Conservation (phyloP, 2,888 invertebrate genomes). For the Oxytorus armatus region DNA sequence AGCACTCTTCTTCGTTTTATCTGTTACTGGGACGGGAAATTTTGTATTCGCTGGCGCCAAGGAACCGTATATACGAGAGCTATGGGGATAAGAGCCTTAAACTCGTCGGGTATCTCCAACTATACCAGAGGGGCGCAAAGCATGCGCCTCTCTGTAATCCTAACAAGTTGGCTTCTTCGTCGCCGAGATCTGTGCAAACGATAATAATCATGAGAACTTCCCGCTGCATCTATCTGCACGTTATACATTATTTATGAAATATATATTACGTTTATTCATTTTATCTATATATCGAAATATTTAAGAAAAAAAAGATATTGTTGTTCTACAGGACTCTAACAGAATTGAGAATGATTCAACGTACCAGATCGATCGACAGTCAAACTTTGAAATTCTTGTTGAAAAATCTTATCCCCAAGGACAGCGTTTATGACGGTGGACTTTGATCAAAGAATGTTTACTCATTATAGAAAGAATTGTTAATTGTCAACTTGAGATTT, state of each 20-base stretch:
- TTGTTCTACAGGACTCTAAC: no score
- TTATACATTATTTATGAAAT: conserved; percentile 9
- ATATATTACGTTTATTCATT: not conserved
- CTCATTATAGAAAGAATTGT: no score
- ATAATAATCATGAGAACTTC: conserved; percentile 31
- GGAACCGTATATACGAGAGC: not conserved
- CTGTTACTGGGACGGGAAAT: conserved; percentile 2
- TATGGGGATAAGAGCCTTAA: conserved; percentile 14
- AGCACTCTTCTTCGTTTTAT: conserved; percentile 8
- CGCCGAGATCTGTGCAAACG: conserved; percentile 14
- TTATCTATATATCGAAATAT: not conserved
- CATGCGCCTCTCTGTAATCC: conserved; percentile 31
- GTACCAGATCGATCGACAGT: no score
- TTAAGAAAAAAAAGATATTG: no score
- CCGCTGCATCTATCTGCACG: not conserved
- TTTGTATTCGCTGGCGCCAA: conserved; percentile 50
- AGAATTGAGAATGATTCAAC: no score
- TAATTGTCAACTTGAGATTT: no score
- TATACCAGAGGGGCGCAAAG: not conserved
- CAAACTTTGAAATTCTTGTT: no score
- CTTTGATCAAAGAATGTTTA: no score
- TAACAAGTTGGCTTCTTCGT: conserved; percentile 1
- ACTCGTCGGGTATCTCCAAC: conserved; percentile 11
- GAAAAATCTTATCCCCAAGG: no score
- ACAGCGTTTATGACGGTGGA: no score